Conservation (phyloP, 2,797 vertebrate species). For the Lacerta bilineata region DNA sequence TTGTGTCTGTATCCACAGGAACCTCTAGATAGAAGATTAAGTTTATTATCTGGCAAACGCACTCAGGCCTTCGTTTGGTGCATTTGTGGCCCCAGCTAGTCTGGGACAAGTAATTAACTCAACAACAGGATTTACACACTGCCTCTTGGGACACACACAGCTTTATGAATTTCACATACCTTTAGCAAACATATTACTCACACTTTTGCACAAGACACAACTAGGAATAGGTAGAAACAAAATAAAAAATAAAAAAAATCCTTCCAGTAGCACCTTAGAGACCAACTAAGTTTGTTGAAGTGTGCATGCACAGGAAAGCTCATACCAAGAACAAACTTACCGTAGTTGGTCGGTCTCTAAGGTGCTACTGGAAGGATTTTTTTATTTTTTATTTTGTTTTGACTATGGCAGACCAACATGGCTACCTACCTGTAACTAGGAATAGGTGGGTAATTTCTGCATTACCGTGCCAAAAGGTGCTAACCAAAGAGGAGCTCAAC, state of each 20-base stretch:
- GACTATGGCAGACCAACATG: too few relatives aligned
- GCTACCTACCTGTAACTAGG: not conserved
- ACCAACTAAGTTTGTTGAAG: too few relatives aligned
- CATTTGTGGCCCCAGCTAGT: not conserved
- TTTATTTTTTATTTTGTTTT: too few relatives aligned
- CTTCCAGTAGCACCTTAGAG: too few relatives aligned
- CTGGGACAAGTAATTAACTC: not conserved
- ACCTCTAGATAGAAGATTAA: not conserved
- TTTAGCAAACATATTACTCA: not conserved
- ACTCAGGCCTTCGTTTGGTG: not conserved
- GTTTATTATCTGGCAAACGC: constrained; percentile 21
- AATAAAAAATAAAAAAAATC: too few relatives aligned
- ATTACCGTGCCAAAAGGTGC: not conserved
- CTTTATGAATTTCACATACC: not conserved
- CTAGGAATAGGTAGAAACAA: not conserved
- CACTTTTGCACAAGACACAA: not conserved
- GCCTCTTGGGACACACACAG: too few relatives aligned
- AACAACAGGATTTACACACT: not conserved
- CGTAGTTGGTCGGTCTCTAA: too few relatives aligned
- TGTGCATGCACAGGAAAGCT: too few relatives aligned
- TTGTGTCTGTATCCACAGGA: not conserved
- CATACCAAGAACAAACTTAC: too few relatives aligned
- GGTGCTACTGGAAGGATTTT: too few relatives aligned
- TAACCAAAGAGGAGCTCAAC: not conserved
- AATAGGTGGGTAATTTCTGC: not conserved